phyloP scores from a whole-genome alignment of 2,113 vertebrate species.

The Ranitomeya imitator region DNA sequence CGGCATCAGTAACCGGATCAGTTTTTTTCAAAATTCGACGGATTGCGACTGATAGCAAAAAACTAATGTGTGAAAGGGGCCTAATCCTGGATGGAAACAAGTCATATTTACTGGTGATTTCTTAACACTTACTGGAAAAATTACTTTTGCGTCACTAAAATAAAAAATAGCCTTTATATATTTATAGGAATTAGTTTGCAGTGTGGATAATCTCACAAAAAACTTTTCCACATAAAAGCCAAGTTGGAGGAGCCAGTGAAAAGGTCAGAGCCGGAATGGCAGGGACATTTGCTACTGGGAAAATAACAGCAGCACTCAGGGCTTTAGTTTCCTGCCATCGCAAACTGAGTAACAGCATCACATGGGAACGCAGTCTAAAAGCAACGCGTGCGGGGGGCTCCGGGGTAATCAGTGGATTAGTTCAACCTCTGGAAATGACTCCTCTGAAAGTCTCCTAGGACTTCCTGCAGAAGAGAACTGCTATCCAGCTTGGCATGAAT shows the following conservation, averaged over 20 bases:
- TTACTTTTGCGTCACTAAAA: too few species aligned
- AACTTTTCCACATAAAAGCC: background rate
- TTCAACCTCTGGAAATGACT: background rate
- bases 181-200: background rate
- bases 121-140: too few species aligned
- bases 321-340: background rate
- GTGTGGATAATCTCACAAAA: background rate
- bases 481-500: background rate
- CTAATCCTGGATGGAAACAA: too few species aligned
- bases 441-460: background rate
- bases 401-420: slow-evolving; percentile 35
- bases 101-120: too few species aligned
- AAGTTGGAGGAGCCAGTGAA: background rate
- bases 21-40: too few species aligned
- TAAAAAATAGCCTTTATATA: too few species aligned
- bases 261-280: slow-evolving; percentile 25
- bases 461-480: background rate
- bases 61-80: too few species aligned
- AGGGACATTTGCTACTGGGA: slow-evolving; percentile 3
- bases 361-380: slow-evolving; percentile 31
- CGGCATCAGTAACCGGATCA: too few species aligned
- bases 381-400: background rate
- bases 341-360: slow-evolving; percentile 26
- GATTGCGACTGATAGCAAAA: too few species aligned
- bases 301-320: background rate